Evolutionary conservation across 2,113 vertebrate genomes (phyloP).

Genomic region (Sceloporus tristichus): DNA sequence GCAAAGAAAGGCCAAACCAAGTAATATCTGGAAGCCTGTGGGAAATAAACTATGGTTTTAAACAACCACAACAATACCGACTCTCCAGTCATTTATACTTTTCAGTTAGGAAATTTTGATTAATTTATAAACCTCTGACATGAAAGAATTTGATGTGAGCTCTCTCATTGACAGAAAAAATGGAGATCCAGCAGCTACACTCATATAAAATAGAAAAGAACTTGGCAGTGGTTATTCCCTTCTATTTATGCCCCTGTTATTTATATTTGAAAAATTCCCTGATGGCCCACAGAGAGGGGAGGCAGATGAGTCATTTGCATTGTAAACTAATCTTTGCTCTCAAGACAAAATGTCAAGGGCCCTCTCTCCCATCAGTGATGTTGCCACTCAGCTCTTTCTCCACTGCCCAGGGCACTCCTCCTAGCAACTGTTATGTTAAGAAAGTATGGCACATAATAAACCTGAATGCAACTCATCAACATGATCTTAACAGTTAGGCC

Average conservation of each 20-base stretch:
- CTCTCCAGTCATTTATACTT: not conserved
- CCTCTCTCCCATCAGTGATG: not conserved
- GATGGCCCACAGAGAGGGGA: not conserved
- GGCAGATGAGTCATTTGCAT: slow-evolving; percentile 12
- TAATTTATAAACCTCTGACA: slow-evolving; percentile 1
- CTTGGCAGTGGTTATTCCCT: not conserved
- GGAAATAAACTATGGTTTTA: too few relatives aligned
- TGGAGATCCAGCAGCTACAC: not conserved
- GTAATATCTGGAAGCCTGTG: too few relatives aligned
- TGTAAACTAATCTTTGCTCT: slow-evolving; percentile 51
- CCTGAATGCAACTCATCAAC: slow-evolving; percentile 20
- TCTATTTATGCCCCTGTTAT: slow-evolving; percentile 28
- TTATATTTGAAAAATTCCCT: slow-evolving; percentile 35
- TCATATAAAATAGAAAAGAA: not conserved
- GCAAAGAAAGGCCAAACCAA: too few relatives aligned
- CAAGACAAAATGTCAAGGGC: slow-evolving; percentile 10
- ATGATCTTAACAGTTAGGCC: not conserved
- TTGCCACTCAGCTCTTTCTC: not conserved
- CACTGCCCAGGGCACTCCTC: not conserved
- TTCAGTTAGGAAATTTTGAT: not conserved
- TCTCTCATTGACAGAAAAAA: not conserved
- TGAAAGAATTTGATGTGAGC: not conserved
- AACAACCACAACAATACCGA: not conserved
- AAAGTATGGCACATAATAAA: slow-evolving; percentile 20
- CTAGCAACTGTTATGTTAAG: not conserved